Base-by-base conservation (phyloP, 2,797 vertebrate species). In the Fratercula arctica region DNA sequence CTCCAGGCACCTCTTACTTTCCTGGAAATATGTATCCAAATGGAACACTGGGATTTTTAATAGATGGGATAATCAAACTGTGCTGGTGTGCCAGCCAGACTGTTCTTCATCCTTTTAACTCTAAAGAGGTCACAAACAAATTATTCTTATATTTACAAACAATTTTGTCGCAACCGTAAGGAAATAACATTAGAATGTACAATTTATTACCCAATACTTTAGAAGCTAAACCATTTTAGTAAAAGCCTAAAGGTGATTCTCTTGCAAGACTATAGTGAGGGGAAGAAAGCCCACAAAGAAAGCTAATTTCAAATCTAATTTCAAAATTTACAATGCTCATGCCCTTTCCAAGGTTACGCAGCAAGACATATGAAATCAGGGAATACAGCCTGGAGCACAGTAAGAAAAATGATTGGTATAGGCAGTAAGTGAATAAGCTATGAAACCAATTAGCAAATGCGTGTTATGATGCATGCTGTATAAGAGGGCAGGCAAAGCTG, bases 301-400 rank as follows among this genome's bases (percentile, higher is more conserved):
- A 96, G 64, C 68, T 93, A 89, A 90, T 96, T 95, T 90, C 85
- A 94, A 93, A 93, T 72, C 90, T 93, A 90, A 93, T 96, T 95
- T 94, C 74, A 89, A 90, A 96, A 90, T 96, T 94, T 89, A 79
- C 81, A 67, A 25, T 35, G 53, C 80, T 83, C n/a, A 4, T 87
- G 77, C 51, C 82, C 81, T 92, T 94, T 87, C 74, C 92, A 96
- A 97, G 90, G 96, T 95, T 91, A 85, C 81, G 50, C 84, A 92
- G 90, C 67, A 70, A 90, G 90, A 85, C 53, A 69, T 2, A 20
- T 43, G 72, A 89, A 93, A 95, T 85, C 81, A 92, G 75, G 84
- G 72, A 96, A 96, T 39, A 83, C 59, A 94, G 92, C 95, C 92
- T 67, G 56, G 37, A 94, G 95, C 95, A 73, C 45, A 46, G 68